phyloP scores from a whole-genome alignment of 2,888 invertebrate genomes.

The Acronicta aceris region DNA sequence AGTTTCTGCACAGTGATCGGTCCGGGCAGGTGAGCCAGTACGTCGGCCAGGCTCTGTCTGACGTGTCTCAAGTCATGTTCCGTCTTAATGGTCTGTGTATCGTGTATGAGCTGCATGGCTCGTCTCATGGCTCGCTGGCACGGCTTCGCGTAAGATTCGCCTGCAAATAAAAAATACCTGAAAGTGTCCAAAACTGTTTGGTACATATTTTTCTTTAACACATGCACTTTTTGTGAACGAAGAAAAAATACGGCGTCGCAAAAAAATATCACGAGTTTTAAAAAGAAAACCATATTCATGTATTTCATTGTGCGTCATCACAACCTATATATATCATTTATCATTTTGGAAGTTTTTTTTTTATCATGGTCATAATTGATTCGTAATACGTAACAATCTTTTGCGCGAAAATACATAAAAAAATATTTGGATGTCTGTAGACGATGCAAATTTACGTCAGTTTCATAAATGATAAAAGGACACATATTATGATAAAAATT shows the following conservation, averaged over 20 bases:
- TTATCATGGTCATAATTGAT: too few relatives aligned
- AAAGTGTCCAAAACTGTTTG: conserved; percentile 85
- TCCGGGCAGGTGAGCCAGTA: conserved; percentile 83
- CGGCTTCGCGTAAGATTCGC: conserved; percentile 39
- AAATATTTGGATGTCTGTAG: too few relatives aligned
- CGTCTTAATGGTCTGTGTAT: conserved; percentile 69
- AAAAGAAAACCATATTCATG: too few relatives aligned
- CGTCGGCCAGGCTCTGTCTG: conserved; percentile 49
- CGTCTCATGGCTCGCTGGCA: conserved; percentile 63
- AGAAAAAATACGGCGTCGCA: not conserved
- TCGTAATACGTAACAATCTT: too few relatives aligned
- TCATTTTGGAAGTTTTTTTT: too few relatives aligned
- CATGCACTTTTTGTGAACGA: conserved; percentile 47
- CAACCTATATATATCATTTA: too few relatives aligned
- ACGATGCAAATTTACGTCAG: too few relatives aligned
- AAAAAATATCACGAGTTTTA: not conserved
- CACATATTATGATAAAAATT: too few relatives aligned
- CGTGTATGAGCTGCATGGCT: conserved; percentile 71
- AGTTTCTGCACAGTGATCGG: conserved; percentile 91
- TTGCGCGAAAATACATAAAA: too few relatives aligned
- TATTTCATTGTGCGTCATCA: too few relatives aligned
- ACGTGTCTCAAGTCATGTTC: conserved; percentile 69
- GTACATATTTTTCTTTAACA: conserved; percentile 42
- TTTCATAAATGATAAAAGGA: conserved; percentile 24
- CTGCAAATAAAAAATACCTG: conserved; percentile 83